phyloP scores from a whole-genome alignment of 2,888 invertebrate genomes.

The Leucoptera coffeella region DNA sequence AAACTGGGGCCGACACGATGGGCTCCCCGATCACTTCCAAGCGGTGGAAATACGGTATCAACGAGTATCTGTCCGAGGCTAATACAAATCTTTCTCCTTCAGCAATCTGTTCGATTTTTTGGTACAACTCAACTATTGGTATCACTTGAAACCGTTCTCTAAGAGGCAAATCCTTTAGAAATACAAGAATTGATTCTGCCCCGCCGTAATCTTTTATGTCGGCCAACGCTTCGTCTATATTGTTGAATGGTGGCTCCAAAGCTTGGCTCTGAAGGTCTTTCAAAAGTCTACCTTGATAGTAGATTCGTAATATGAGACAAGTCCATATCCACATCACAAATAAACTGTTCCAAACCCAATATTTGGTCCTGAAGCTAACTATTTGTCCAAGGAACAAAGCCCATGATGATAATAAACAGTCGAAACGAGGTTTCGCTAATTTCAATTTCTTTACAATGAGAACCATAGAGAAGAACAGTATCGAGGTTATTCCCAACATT shows the following conservation, averaged over 20 bases:
- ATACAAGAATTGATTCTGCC: slow-evolving; percentile 9
- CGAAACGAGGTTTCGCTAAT: not conserved
- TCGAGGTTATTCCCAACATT: no score
- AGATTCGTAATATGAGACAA: slow-evolving; percentile 20
- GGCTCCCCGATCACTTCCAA: slow-evolving; percentile 15
- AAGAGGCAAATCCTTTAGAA: slow-evolving; percentile 12
- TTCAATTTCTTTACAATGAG: not conserved
- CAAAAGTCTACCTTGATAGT: slow-evolving; percentile 20
- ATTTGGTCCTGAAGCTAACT: slow-evolving; percentile 11
- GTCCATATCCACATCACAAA: slow-evolving; percentile 26
- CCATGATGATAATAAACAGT: slow-evolving; percentile 11
- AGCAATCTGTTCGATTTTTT: slow-evolving; percentile 11
- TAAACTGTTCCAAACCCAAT: slow-evolving; percentile 13
- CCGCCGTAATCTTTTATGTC: slow-evolving; percentile 17
- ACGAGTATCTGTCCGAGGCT: slow-evolving; percentile 10
- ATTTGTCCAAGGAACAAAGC: slow-evolving; percentile 20
- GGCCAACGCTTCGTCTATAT: slow-evolving; percentile 14
- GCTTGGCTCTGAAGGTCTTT: slow-evolving; percentile 14
- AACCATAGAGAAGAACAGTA: not conserved
- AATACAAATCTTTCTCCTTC: slow-evolving; percentile 17
- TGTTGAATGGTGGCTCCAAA: slow-evolving; percentile 14
- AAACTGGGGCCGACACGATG: slow-evolving; percentile 10
- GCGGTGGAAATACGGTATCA: slow-evolving; percentile 8
- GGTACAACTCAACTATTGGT: slow-evolving; percentile 8
- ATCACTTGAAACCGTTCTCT: slow-evolving; percentile 10